A percentile compares a stretch with the other conserved stretches of the same genome.
These are phyloP conservation scores for Oxygymnocypris stewartii DNA, from an alignment of 2,113 vertebrate genomes.

Conservation along the genomic window DNA sequence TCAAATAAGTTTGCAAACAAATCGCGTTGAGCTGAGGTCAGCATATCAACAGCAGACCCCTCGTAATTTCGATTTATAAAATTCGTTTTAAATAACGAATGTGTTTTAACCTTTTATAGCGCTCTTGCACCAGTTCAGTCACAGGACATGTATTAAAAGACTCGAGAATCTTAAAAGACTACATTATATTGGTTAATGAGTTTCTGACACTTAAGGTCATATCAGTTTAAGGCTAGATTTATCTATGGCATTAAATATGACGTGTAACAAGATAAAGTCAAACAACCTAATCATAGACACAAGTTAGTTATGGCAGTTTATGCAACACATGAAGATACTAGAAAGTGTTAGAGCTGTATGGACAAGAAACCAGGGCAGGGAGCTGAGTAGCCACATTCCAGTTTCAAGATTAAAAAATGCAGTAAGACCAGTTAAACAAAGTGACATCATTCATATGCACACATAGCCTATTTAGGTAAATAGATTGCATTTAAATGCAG, in stretches of 20 bases:
- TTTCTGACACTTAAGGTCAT: no score
- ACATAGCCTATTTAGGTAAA: background rate
- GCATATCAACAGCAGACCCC: background rate
- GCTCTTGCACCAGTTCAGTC: background rate
- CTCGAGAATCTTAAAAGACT: background rate
- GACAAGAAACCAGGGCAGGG: background rate
- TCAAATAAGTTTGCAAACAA: no score
- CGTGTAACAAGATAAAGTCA: background rate
- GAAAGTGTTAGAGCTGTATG: background rate
- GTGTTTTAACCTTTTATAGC: background rate
- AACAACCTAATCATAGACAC: background rate
- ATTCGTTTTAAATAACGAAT: background rate
- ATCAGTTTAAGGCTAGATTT: background rate
- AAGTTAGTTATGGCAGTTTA: background rate
- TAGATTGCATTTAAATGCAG: background rate
- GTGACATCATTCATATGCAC: background rate
- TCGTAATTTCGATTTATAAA: background rate
- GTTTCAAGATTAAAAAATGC: background rate
- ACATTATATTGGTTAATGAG: background rate
- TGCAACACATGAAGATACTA: background rate
- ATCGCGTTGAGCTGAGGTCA: background rate
- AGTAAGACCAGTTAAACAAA: slow-evolving; percentile 14
- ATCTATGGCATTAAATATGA: background rate
- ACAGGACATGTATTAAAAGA: background rate
- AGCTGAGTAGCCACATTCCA: slow-evolving; percentile 1